Percentiles rank a stretch among this genome's conserved stretches.
Conservation (phyloP, 2,113 vertebrate genomes). For the Callaeas wilsoni region DNA sequence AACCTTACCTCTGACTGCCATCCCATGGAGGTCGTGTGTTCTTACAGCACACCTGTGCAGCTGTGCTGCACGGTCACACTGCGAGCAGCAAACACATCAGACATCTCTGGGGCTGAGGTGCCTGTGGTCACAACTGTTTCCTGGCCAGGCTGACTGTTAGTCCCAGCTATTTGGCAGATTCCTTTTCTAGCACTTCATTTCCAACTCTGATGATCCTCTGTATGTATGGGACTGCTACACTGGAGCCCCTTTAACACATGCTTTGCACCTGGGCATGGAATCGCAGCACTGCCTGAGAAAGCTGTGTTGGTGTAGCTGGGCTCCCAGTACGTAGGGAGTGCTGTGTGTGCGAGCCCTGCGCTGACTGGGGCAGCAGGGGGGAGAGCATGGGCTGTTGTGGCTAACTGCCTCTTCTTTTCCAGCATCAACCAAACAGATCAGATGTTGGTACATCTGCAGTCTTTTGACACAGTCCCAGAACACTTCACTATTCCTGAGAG, state of each 20-base stretch:
- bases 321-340: neutral
- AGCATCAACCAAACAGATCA: constrained; percentile 99
- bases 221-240: neutral
- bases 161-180: rapidly evolving
- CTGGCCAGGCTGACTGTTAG: neutral
- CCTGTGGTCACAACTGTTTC: neutral
- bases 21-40: neutral
- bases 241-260: neutral
- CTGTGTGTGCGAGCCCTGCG: neutral
- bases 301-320: neutral
- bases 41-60: neutral
- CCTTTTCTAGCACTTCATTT: neutral
- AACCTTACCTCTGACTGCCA: neutral
- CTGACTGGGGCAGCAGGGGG: neutral
- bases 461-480: constrained; percentile 93
- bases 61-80: neutral
- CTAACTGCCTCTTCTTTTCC: constrained; percentile 14
- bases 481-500: constrained; percentile 97
- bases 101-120: neutral
- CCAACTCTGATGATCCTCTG: neutral
- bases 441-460: constrained; percentile 96
- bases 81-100: neutral
- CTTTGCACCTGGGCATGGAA: neutral
- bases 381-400: neutral
- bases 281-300: neutral